phyloP scores from a whole-genome alignment of 37 sponge, comb jelly and placozoan species.

The Diacarnus erythraeanus region DNA sequence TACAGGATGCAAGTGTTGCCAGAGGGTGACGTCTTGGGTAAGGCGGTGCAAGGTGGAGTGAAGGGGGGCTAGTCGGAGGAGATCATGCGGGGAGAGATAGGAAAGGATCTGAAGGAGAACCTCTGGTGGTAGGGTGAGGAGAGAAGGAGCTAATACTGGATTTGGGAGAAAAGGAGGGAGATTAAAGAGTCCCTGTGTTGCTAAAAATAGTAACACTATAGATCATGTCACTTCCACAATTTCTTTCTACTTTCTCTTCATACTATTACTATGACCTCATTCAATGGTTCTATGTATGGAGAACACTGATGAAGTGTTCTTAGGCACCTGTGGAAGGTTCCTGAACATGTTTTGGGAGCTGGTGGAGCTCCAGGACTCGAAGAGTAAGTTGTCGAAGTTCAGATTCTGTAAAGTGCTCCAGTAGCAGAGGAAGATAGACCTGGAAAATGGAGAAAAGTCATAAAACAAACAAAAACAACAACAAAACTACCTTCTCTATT shows the following conservation, averaged over 20 bases:
- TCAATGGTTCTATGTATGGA: too few species aligned
- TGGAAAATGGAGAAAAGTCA: background rate
- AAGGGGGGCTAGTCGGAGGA: conserved; percentile 37
- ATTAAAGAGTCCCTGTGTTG: too few species aligned
- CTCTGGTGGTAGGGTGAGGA: conserved; percentile 66
- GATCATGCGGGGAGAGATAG: conserved; percentile 65
- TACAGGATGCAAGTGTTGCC: conserved; percentile 76
- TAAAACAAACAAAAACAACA: too few species aligned
- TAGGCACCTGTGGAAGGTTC: background rate
- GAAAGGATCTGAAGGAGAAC: conserved; percentile 47
- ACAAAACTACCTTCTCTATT: too few species aligned
- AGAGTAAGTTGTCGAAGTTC: conserved; percentile 56
- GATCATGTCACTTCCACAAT: too few species aligned
- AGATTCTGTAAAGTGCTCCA: conserved; percentile 61
- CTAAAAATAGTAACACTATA: too few species aligned
- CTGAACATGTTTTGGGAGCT: too few species aligned
- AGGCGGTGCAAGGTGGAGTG: conserved; percentile 28
- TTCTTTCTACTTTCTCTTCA: too few species aligned
- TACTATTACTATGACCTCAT: too few species aligned
- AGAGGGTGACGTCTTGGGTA: conserved; percentile 50
- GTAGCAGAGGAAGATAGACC: conserved; percentile 80
- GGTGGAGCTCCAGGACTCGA: conserved; percentile 60
- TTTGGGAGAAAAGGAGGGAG: background rate
- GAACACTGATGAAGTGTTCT: too few species aligned
- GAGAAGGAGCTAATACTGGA: conserved; percentile 15